phyloP scores from a whole-genome alignment of 2,888 invertebrate species.

The Alcis repandata region DNA sequence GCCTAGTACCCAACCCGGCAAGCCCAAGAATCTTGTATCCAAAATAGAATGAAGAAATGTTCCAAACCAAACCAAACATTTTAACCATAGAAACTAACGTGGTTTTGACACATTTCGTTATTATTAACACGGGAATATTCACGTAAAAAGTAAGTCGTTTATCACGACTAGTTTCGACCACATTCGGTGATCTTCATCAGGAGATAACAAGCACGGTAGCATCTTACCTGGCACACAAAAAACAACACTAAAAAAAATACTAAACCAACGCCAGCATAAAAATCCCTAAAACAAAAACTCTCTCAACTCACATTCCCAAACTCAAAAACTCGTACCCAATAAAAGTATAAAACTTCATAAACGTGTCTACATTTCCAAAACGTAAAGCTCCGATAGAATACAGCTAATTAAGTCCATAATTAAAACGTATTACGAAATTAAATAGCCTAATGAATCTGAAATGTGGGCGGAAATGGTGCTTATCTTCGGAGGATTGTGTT shows the following conservation, averaged over 20 bases:
- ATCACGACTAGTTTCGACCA: too few species aligned
- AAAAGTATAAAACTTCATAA: slow-evolving; percentile 14
- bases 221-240: too few species aligned
- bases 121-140: too few species aligned
- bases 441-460: slow-evolving; percentile 40
- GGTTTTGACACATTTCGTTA: too few species aligned
- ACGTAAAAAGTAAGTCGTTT: too few species aligned
- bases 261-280: not conserved
- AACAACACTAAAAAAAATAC: not conserved
- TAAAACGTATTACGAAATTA: slow-evolving; percentile 40
- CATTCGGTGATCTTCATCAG: too few species aligned
- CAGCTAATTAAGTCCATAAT: slow-evolving; percentile 39
- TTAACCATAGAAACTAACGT: too few species aligned
- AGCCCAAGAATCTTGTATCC: too few species aligned
- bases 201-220: too few species aligned
- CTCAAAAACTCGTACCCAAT: slow-evolving; percentile 11
- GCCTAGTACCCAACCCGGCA: too few species aligned
- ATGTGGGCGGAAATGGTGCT: slow-evolving; percentile 36
- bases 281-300: not conserved
- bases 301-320: not conserved
- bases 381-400: slow-evolving; percentile 19
- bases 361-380: slow-evolving; percentile 17
- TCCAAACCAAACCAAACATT: too few species aligned
- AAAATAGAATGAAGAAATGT: too few species aligned
- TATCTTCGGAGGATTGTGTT: slow-evolving; percentile 20